Base-by-base conservation (phyloP, 2,888 invertebrate species). In the Teleogryllus oceanicus region DNA sequence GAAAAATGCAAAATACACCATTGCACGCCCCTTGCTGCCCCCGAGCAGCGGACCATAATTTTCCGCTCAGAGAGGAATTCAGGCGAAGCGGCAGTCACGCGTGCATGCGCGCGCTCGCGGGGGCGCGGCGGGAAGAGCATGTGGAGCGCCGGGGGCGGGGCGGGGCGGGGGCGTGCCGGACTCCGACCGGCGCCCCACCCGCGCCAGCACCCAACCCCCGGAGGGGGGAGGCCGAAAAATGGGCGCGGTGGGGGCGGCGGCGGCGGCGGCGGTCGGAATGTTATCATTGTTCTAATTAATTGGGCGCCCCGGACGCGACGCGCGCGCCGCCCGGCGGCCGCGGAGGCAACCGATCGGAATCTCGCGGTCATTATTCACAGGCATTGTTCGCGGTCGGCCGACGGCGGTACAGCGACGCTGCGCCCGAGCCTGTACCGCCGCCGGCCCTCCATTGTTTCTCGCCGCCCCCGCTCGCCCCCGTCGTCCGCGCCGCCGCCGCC, bases 1-100 rank as follows among this genome's bases (percentile, higher is more conserved):
- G 62, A 62, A 62, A 62, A 62, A 62, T 62, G 62, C 62, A 62
- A 62, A 62, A 62, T n/a, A 62, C 62, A 62, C 62, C 62, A 62
- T 62, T n/a, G 62, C n/a, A n/a, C n/a, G 13, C 62, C 13, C 62
- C n/a, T 37, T 37, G 37, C 37, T n/a, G 62, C 62, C 62, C 62
- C 16, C n/a, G 13, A 13, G 62, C 62, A 62, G 62, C 13, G 62
- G 62, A n/a, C 62, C 62, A n/a, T 62, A 62, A 62, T 62, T 62
- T 62, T 62, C 62, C 62, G 62, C 62, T 62, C 16, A 13, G 62
- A n/a, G 62, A 62, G 62, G 62, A 62, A 62, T 62, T 62, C 62
- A n/a, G n/a, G 62, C 62, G 62, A 11, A 62, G 62, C 62, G n/a
- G n/a, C 16, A 18, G n/a, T 13, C 62, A 62, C 16, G 13, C 62